Evolutionary conservation across 2,797 vertebrate genomes (phyloP).

Genomic region (Sus cebifrons): DNA sequence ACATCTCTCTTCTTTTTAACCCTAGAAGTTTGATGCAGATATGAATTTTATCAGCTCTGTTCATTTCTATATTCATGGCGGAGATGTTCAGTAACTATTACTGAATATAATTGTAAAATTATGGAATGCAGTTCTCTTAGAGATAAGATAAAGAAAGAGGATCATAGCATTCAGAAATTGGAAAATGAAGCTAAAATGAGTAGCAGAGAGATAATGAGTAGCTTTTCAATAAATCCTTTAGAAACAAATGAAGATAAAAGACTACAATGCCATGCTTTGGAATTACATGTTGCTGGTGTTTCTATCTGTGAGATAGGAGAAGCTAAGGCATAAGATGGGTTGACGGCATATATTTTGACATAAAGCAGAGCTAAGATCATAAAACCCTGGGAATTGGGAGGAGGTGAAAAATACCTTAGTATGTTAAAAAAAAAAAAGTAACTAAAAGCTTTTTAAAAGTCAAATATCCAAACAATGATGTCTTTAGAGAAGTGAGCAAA

Average conservation of each 20-base stretch:
- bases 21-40: not conserved
- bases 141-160: not conserved
- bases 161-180: slow-evolving; percentile 22
- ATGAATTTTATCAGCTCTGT: not conserved
- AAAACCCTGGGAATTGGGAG: not conserved
- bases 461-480: not conserved
- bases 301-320: slow-evolving; percentile 7
- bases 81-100: not conserved
- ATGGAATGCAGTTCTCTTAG: slow-evolving; percentile 42
- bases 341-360: not conserved
- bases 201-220: not conserved
- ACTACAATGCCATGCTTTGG: not conserved
- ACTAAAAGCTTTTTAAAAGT: slow-evolving; percentile 47
- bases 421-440: not conserved
- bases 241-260: slow-evolving; percentile 10
- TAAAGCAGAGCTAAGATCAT: not conserved
- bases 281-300: not conserved
- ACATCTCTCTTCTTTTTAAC: not conserved
- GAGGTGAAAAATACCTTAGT: not conserved
- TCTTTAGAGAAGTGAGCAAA: not conserved
- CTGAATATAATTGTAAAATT: slow-evolving; percentile 44
- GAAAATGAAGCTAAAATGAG: slow-evolving; percentile 50
- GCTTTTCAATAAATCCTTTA: slow-evolving; percentile 19
- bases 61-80: not conserved
- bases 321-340: not conserved